Percentiles rank a stretch among this genome's conserved stretches.
Conservation (phyloP, 2,113 vertebrate species). For the Motacilla alba region DNA sequence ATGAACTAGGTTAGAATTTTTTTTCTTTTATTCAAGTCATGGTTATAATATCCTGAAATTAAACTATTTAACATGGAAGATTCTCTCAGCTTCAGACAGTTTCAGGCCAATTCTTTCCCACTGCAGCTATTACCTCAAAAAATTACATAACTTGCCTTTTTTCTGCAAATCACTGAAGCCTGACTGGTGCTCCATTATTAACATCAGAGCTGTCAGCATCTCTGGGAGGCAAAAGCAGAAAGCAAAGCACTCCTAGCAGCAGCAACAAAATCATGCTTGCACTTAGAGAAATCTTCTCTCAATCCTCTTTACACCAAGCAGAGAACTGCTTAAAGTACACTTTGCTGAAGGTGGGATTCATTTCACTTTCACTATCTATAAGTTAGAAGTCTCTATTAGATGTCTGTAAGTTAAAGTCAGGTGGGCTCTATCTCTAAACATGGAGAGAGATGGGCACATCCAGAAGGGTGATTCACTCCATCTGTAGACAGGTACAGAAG, state of each 20-base stretch:
- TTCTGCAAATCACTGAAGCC: slow-evolving; percentile 39
- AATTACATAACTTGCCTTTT: slow-evolving; percentile 62
- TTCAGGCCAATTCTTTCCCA: slow-evolving; percentile 60
- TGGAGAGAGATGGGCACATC: neutral
- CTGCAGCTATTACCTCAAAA: slow-evolving; percentile 46
- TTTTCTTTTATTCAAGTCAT: neutral
- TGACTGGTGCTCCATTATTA: slow-evolving; percentile 54
- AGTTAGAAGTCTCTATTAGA: neutral
- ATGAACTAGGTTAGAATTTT: neutral
- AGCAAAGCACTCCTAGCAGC: slow-evolving; percentile 40
- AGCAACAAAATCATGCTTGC: slow-evolving; percentile 31
- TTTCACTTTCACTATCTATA: neutral
- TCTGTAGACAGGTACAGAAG: neutral
- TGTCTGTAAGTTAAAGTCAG: neutral
- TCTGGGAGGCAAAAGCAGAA: slow-evolving; percentile 35
- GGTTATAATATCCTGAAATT: slow-evolving; percentile 54
- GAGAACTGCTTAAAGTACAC: slow-evolving; percentile 17
- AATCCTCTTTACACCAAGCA: slow-evolving; percentile 29
- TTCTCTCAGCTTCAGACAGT: slow-evolving; percentile 53
- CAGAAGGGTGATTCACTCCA: neutral
- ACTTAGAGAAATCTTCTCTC: slow-evolving; percentile 44
- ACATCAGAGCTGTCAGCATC: slow-evolving; percentile 59
- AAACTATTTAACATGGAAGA: slow-evolving; percentile 52
- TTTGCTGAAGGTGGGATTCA: neutral
- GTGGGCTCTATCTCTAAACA: neutral